These are phyloP conservation scores for Montifringilla adamsi DNA, from an alignment of 2,113 vertebrate species.

Conservation along the genomic window DNA sequence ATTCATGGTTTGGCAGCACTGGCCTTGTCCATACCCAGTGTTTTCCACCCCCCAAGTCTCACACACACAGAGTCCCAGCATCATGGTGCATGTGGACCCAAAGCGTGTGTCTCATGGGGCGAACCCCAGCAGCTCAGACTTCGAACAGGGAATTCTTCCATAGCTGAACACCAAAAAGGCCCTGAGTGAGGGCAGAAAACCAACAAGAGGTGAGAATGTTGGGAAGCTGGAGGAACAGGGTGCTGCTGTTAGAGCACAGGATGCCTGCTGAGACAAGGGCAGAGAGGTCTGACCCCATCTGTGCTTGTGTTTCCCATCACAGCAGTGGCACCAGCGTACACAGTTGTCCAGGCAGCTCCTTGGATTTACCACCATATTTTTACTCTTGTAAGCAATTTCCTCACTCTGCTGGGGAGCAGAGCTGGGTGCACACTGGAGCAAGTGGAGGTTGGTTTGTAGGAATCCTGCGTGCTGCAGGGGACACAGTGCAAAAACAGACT, in stretches of 20 bases:
- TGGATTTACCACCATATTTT: neutral
- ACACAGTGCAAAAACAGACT: neutral
- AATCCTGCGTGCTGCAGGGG: neutral
- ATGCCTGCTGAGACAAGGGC: neutral
- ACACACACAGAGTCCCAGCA: neutral
- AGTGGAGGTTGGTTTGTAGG: neutral
- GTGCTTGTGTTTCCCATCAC: neutral
- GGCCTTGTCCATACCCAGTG: neutral
- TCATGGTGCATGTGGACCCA: rapidly evolving
- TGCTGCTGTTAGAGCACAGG: rapidly evolving
- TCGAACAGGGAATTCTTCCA: neutral
- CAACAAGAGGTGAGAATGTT: neutral
- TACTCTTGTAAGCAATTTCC: neutral
- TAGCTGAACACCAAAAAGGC: neutral
- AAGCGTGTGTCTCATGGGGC: rapidly evolving
- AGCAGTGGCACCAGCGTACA: rapidly evolving
- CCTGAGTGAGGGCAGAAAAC: neutral
- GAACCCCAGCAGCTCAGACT: neutral
- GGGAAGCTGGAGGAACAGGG: neutral
- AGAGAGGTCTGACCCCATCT: neutral
- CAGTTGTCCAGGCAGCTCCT: neutral
- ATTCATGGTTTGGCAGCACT: neutral
- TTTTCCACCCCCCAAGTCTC: rapidly evolving
- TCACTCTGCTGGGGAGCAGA: neutral
- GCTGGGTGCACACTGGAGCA: neutral